Evolutionary conservation across 2,113 vertebrate genomes (phyloP), one percentile per base, ranked within the genome.

Genomic region (Poeciliopsis turrubarensis): DNA sequence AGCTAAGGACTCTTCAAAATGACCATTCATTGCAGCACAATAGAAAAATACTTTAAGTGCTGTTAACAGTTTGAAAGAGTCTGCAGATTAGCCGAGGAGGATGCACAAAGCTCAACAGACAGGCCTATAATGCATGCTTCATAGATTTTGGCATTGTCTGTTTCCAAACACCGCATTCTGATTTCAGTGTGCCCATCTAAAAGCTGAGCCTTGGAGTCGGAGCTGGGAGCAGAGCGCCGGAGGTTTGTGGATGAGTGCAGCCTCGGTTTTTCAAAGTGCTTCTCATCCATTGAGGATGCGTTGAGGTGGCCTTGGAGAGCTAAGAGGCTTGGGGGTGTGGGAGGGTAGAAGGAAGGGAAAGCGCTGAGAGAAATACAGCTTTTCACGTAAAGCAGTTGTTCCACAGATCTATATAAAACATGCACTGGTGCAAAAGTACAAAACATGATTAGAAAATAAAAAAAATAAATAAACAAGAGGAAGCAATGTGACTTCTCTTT

Each of bases 251-350:
- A 73, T 78, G 79, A 87, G 79, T 74, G 51, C 66, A 83, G 68
- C 70, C 63, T 67, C 79, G 63, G 65, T 82, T 84, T 87, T 74
- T 83, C 77, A 84, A 68, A 86, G 75, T 83, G 78, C 73, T 76
- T 75, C 78, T 87, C 75, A 80, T 88, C 73, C 85, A 90, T 84
- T 90, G 88, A 92, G 79, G 72, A 80, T 85, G 80, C 84, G 80
- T 67, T 73, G 83, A 75, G 76, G 81, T 92, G 87, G 84, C 91
- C 87, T 92, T 92, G 90, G 85, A 85, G 72, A 41, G 5, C 73
- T 78, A 77, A 79, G 86, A 77, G 86, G 73, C 68, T 65, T 39
- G 67, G 85, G 84, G 73, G 61, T 64, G 70, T 61, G 80, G 29
- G 29, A 29, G 26, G 15, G 27, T 78, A 65, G 75, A 65, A 66